Conservation (phyloP, 1,140 invertebrate species). For the Meteorus sp. region DNA sequence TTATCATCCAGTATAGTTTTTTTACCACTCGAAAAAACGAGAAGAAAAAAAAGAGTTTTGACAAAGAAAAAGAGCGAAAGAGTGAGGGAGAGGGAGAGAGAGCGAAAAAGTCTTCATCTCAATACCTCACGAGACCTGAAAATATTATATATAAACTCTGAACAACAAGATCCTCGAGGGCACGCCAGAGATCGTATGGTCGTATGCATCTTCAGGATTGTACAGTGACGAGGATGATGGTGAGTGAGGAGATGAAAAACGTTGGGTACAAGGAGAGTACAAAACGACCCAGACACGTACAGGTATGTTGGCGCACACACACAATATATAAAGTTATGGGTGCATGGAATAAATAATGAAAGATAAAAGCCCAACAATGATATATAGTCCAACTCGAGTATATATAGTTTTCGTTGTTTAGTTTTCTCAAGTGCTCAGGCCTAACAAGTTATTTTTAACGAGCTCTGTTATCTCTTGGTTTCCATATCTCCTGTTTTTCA, state of each 20-base stretch:
- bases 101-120: neutral
- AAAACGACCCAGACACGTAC: conserved; percentile 7
- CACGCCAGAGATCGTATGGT: conserved; percentile 6
- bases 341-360: neutral
- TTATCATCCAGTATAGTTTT: conserved; percentile 3
- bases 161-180: conserved; percentile 14
- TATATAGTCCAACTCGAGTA: conserved; percentile 12
- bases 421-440: conserved; percentile 33
- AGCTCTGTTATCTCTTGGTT: conserved; percentile 30
- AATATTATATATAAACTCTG: neutral
- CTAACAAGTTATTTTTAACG: conserved; percentile 44
- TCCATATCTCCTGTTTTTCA: conserved; percentile 11
- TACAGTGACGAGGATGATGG: neutral
- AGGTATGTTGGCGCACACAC: too few relatives aligned
- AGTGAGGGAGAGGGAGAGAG: too few relatives aligned
- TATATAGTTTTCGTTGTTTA: conserved; percentile 32
- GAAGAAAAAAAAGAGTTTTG: conserved; percentile 3
- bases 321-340: too few relatives aligned
- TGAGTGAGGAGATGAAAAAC: conserved; percentile 3
- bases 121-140: neutral
- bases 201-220: conserved; percentile 8
- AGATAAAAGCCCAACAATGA: neutral
- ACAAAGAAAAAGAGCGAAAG: too few relatives aligned
- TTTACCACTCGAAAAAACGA: neutral
- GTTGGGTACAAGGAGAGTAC: conserved; percentile 1